A percentile compares a stretch with the other conserved stretches of the same genome.
Conservation (phyloP, 2,113 vertebrate species). For the Esox niger region DNA sequence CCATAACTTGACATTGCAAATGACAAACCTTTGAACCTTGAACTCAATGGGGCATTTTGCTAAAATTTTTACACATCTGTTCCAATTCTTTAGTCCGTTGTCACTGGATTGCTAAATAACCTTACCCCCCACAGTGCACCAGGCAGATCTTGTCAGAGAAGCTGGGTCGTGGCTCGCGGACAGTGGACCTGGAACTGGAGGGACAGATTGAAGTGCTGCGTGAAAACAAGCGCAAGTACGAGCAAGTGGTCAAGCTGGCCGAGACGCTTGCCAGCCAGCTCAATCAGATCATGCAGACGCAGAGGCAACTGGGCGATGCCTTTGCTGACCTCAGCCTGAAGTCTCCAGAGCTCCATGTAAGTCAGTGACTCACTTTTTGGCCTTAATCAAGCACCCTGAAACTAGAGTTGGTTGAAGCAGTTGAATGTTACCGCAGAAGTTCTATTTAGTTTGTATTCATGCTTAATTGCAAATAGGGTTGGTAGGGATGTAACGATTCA, state of each 20-base stretch:
- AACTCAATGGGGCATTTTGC: no score
- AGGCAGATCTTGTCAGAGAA: constrained; percentile 97
- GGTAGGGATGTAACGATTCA: no score
- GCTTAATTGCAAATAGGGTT: no score
- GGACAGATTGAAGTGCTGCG: constrained; percentile 92
- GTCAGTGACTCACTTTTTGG: constrained; percentile 33
- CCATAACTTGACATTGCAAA: no score
- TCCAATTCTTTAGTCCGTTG: no score
- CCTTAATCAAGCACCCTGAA: neutral
- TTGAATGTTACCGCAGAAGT: no score
- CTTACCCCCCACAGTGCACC: constrained; percentile 79
- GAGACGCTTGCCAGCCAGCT: constrained; percentile 88
- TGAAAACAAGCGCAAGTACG: constrained; percentile 96
- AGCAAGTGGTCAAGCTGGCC: constrained; percentile 88
- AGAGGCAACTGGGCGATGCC: constrained; percentile 92
- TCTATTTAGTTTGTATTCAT: no score
- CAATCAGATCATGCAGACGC: constrained; percentile 92
- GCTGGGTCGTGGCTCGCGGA: constrained; percentile 94
- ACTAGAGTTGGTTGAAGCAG: no score
- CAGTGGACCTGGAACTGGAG: constrained; percentile 95
- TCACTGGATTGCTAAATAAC: neutral
- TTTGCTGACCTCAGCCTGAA: constrained; percentile 98
- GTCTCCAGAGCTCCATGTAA: constrained; percentile 93
- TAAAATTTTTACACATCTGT: no score
- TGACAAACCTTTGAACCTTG: no score